Evolutionary conservation across 64 coral and sea anemone genomes (phyloP).

Genomic region (Catalaphyllia jardinei): DNA sequence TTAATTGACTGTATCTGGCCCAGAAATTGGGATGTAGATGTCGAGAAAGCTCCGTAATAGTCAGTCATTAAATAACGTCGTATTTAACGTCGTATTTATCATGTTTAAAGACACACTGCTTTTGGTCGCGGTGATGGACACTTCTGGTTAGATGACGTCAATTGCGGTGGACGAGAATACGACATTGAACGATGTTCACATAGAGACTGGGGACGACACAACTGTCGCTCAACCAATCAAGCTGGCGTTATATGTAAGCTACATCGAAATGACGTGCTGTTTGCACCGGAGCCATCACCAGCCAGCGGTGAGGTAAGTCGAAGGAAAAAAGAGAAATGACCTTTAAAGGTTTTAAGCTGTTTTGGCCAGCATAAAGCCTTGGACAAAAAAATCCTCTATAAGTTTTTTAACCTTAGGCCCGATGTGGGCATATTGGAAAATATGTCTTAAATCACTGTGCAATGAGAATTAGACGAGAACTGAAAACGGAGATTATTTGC

Average conservation of each 20-base stretch:
- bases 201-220: conserved; percentile 77
- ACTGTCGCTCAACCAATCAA: conserved; percentile 51
- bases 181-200: conserved; percentile 55
- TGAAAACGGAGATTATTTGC: too few species aligned
- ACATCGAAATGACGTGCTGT: conserved; percentile 5
- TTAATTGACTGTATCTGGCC: too few species aligned
- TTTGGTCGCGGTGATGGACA: conserved; percentile 65
- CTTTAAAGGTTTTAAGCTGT: not conserved
- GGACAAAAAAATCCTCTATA: too few species aligned
- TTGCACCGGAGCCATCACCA: conserved; percentile 44
- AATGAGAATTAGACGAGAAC: too few species aligned
- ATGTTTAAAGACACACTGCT: conserved; percentile 26
- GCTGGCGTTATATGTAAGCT: conserved; percentile 84
- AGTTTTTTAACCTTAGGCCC: too few species aligned
- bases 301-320: conserved; percentile 52
- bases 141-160: conserved; percentile 75
- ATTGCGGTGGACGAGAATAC: conserved; percentile 66
- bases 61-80: too few species aligned
- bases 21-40: too few species aligned
- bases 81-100: not conserved
- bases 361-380: too few species aligned
- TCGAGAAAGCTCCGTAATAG: too few species aligned
- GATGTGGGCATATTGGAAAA: too few species aligned
- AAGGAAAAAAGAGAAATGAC: not conserved
- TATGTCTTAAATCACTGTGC: too few species aligned